These are phyloP conservation scores for Diaphora mendica DNA, from an alignment of 2,888 invertebrate species.

Conservation along the genomic window DNA sequence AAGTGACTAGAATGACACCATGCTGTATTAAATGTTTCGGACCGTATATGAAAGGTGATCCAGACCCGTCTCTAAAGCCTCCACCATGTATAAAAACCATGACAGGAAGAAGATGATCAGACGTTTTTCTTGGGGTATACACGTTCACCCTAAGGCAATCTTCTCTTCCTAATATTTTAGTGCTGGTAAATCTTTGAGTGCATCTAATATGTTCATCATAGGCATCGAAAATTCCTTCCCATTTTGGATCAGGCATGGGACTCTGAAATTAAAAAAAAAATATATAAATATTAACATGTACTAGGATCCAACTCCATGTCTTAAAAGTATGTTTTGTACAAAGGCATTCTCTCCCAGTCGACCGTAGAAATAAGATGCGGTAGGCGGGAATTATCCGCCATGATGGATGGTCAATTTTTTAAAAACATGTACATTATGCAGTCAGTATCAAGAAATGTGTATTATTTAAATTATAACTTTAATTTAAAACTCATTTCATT, in stretches of 20 bases:
- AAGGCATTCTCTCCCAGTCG: too few relatives aligned
- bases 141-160: slow-evolving; percentile 77
- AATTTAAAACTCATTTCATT: background rate
- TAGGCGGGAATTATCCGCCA: too few relatives aligned
- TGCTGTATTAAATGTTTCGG: slow-evolving; percentile 72
- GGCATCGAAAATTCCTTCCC: slow-evolving; percentile 71
- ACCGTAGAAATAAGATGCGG: too few relatives aligned
- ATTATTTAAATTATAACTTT: background rate
- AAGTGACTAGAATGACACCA: slow-evolving; percentile 73
- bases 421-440: too few relatives aligned
- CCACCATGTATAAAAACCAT: slow-evolving; percentile 82
- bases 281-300: background rate
- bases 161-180: slow-evolving; percentile 65
- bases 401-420: too few relatives aligned
- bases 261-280: slow-evolving; percentile 59
- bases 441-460: too few relatives aligned
- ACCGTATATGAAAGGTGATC: slow-evolving; percentile 73
- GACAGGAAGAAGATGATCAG: slow-evolving; percentile 62
- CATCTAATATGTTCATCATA: slow-evolving; percentile 72
- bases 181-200: slow-evolving; percentile 67
- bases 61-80: slow-evolving; percentile 77
- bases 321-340: too few relatives aligned
- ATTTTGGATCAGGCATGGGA: slow-evolving; percentile 62
- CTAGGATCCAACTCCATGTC: background rate
- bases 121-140: slow-evolving; percentile 64